Base-by-base conservation (phyloP, 2,888 invertebrate genomes). In the Blastobasis lacticolella region DNA sequence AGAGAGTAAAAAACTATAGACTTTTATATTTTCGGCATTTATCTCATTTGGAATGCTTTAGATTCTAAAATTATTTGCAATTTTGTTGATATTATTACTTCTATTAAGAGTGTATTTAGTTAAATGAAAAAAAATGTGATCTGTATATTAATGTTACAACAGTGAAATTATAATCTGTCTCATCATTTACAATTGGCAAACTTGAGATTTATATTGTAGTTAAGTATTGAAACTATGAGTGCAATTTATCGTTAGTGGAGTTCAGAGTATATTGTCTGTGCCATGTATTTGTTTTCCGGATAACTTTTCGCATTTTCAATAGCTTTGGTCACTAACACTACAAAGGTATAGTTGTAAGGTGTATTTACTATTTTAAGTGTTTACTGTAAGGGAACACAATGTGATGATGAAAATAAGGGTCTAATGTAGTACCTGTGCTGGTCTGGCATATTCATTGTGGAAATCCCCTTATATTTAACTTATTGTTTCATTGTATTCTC, bases 351-450 rank as follows among this genome's bases (percentile, higher is more conserved):
- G 61, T 56, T 59, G 56, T 23, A 65, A 66, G 60, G 45, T 59
- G 56, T 71, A 70, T 71, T 71, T 59, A 43, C 48, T 54, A 54
- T 51, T 51, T 49, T 54, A 23, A 57, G 54, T 49, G 51, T 51
- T 23, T 78, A 77, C 67, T 62, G 60, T 85, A 86, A 81, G 81
- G 74, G 65, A 81, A 84, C 82, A 73, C 78, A 81, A 78, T 86
- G 85, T 86, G 85, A 86, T 86, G 78, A 76, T 77, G 75, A 77
- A 82, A 76, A 73, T 75, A 79, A 81, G 82, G 82, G 79, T 82
- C 81, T 81, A 81, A 46, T 73, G 66, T 75, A 76, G 73, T 71
- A 75, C 71, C 69, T 75, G 69, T 62, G 63, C 64, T 79, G 79
- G 70, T 84, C 81, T 77, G 77, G 79, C 81, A 83, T 73, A 75